Evolutionary conservation across 2,113 vertebrate species (phyloP).

Genomic region (Cariama cristata): DNA sequence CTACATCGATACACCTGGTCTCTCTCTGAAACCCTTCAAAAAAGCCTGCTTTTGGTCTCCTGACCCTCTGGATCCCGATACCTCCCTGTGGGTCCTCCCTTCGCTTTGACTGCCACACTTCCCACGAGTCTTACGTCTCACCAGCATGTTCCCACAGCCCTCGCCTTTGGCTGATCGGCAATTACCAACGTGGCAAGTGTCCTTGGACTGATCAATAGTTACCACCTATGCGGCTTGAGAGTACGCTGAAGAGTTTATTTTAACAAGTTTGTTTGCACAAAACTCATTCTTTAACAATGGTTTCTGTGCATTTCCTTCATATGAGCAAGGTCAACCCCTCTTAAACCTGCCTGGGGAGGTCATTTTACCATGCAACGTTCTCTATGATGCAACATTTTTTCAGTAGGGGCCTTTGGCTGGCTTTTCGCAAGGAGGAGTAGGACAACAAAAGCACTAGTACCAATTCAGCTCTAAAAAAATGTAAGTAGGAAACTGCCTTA

Average conservation of each 20-base stretch:
- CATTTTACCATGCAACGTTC: neutral
- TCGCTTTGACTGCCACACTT: fast-evolving
- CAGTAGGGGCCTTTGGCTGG: neutral
- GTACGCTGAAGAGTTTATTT: neutral
- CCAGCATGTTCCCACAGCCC: neutral
- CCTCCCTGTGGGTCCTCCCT: neutral
- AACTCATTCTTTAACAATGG: neutral
- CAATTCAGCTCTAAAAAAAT: neutral
- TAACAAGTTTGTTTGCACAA: neutral
- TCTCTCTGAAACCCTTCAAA: neutral
- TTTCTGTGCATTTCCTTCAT: neutral
- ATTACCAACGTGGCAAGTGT: fast-evolving
- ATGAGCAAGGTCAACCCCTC: neutral
- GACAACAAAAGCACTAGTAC: neutral
- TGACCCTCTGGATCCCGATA: neutral
- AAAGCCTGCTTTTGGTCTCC: neutral
- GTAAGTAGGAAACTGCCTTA: neutral
- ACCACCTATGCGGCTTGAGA: neutral
- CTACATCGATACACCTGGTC: neutral
- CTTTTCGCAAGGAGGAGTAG: neutral
- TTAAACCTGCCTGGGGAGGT: neutral
- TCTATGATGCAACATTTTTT: neutral
- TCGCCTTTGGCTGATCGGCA: neutral
- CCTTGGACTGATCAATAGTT: neutral
- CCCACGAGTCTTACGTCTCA: fast-evolving